A percentile compares a stretch with the other conserved stretches of the same genome.
These are phyloP conservation scores for Malthinus flaveolus DNA, from an alignment of 2,888 invertebrate genomes.

Conservation along the genomic window DNA sequence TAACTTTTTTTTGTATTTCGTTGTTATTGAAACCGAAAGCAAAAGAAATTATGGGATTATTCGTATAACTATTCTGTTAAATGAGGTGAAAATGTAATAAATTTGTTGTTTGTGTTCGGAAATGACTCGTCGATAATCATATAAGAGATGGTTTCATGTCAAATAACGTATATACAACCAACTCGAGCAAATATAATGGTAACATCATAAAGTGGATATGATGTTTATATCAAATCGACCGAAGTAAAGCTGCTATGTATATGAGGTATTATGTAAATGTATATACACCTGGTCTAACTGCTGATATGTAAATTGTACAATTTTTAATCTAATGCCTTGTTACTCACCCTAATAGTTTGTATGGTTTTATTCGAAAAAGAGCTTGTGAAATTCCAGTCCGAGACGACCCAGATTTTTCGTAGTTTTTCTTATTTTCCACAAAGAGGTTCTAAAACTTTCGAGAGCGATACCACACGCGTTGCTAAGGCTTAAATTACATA, in stretches of 20 bases:
- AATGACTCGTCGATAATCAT: constrained; percentile 1
- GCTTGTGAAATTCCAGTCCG: no score
- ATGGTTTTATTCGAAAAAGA: no score
- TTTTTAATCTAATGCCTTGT: background rate
- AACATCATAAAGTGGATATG: background rate
- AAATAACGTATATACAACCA: background rate
- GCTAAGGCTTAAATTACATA: no score
- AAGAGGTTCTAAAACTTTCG: no score
- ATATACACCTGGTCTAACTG: constrained; percentile 7
- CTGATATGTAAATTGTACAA: constrained; percentile 3
- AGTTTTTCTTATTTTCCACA: no score
- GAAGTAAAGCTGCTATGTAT: no score
- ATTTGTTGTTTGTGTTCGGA: constrained; percentile 2
- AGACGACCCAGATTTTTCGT: no score
- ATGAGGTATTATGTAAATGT: background rate
- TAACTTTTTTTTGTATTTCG: no score
- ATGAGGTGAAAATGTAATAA: constrained; percentile 3
- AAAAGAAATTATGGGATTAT: no score
- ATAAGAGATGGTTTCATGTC: background rate
- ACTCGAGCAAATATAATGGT: background rate
- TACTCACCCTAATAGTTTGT: no score
- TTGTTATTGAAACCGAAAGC: no score
- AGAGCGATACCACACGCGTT: no score
- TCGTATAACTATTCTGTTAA: background rate
- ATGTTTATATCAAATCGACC: background rate